These are phyloP conservation scores for Hypselothyrea guttata DNA, from an alignment of 2,888 invertebrate species.

Conservation along the genomic window DNA sequence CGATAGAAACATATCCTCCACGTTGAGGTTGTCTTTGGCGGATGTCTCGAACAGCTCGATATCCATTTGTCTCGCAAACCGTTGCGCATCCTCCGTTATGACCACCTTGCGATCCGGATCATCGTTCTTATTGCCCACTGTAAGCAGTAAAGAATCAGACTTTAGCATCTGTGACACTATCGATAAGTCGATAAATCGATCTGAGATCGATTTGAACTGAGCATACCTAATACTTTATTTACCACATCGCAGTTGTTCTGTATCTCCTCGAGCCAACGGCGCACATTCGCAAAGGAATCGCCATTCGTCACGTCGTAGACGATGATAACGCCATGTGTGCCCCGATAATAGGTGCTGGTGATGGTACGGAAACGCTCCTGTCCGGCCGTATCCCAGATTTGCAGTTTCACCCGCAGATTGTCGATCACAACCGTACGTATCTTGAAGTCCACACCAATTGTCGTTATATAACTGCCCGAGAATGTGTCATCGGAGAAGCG, in stretches of 20 bases:
- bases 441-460: slow-evolving; percentile 99
- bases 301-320: slow-evolving; percentile 99
- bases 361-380: slow-evolving; percentile 99
- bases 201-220: slow-evolving; percentile 81
- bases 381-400: slow-evolving; percentile 99
- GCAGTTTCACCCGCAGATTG: slow-evolving; percentile 94
- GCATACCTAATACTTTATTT: slow-evolving; percentile 98
- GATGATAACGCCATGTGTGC: slow-evolving; percentile 99
- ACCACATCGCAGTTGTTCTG: slow-evolving; percentile 99
- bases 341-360: slow-evolving; percentile 99
- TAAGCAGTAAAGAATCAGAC: not conserved
- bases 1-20: slow-evolving; percentile 96
- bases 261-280: slow-evolving; percentile 99
- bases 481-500: slow-evolving; percentile 99
- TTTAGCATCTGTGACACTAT: not conserved
- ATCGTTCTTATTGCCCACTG: slow-evolving; percentile 98
- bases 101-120: slow-evolving; percentile 97
- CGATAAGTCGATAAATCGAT: no score
- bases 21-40: slow-evolving; percentile 99
- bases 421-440: slow-evolving; percentile 97
- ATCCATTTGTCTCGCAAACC: slow-evolving; percentile 98
- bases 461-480: slow-evolving; percentile 98
- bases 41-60: slow-evolving; percentile 99
- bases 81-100: slow-evolving; percentile 96
- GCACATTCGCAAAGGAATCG: slow-evolving; percentile 99